Percentiles rank a stretch among this genome's conserved stretches.
Evolutionary conservation across 1,140 invertebrate genomes (phyloP).

Genomic region (Gryon sp.): DNA sequence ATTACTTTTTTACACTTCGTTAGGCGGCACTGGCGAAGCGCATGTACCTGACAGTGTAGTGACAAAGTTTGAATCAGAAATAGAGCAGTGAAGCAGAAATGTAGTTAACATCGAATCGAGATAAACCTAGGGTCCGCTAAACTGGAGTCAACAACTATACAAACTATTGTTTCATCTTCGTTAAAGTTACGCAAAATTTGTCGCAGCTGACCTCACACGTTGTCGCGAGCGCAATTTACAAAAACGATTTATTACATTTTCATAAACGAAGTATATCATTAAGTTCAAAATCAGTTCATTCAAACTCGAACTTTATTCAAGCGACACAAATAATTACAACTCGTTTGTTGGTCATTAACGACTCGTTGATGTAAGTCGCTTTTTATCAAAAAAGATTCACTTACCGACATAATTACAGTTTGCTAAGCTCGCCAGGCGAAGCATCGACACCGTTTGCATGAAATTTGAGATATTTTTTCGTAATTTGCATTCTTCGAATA

Average conservation of each 20-base stretch:
- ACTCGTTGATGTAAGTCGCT: too few species aligned
- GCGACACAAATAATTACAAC: slow-evolving; percentile 25
- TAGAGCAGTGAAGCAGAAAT: slow-evolving; percentile 59
- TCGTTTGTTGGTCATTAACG: slow-evolving; percentile 27
- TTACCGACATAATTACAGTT: too few species aligned
- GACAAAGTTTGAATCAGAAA: slow-evolving; percentile 56
- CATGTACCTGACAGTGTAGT: slow-evolving; percentile 56
- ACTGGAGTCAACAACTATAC: slow-evolving; percentile 61
- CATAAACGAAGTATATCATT: slow-evolving; percentile 45
- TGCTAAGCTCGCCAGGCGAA: too few species aligned
- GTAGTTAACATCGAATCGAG: slow-evolving; percentile 65
- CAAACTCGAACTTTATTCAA: slow-evolving; percentile 22
- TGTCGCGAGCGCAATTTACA: slow-evolving; percentile 34
- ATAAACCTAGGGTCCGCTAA: slow-evolving; percentile 61
- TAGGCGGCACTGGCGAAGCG: slow-evolving; percentile 46
- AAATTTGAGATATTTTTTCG: slow-evolving; percentile 56
- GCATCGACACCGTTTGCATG: slow-evolving; percentile 43
- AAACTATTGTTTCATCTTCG: slow-evolving; percentile 52
- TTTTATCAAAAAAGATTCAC: too few species aligned
- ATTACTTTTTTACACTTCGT: slow-evolving; percentile 53
- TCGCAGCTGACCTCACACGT: slow-evolving; percentile 45
- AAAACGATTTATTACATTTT: slow-evolving; percentile 61
- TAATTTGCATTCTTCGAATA: slow-evolving; percentile 37
- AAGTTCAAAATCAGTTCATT: slow-evolving; percentile 58
- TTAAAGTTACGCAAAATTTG: slow-evolving; percentile 50